Conservation (phyloP, 1,140 invertebrate species). For the Chionoecetes opilio region DNA sequence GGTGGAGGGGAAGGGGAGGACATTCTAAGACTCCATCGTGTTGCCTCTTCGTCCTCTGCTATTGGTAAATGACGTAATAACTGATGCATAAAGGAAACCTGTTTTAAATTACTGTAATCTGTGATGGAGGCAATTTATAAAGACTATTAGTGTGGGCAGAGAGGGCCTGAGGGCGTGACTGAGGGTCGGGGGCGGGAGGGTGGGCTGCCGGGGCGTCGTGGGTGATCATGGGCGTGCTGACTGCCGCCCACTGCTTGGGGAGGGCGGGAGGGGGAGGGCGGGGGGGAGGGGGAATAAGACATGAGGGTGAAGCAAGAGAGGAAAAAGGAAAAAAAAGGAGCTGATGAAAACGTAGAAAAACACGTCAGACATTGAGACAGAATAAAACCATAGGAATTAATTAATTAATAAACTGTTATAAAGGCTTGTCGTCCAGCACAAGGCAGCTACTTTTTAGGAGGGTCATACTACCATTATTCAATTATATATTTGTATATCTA, state of each 20-base stretch:
- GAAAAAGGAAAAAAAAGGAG: not conserved
- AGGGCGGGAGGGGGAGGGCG: not conserved
- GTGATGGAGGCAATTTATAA: conserved; percentile 65
- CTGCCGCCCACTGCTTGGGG: not conserved
- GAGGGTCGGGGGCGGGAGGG: not conserved
- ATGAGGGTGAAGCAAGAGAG: not conserved
- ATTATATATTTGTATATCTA: no score
- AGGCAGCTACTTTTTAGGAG: no score
- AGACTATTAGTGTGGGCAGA: conserved; percentile 39
- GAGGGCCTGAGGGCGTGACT: not conserved
- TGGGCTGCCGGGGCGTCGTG: not conserved
- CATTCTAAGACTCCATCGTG: not conserved
- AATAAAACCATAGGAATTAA: no score
- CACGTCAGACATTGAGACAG: no score
- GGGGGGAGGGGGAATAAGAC: no score
- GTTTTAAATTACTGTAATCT: conserved; percentile 65
- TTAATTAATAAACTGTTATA: no score
- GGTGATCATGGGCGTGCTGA: not conserved
- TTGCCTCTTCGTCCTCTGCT: not conserved
- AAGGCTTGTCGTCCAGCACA: no score
- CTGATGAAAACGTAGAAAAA: not conserved
- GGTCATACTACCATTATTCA: no score
- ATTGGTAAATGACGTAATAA: conserved; percentile 51
- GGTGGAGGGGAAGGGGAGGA: not conserved
- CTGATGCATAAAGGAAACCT: conserved; percentile 34